Conservation (phyloP, 2,797 vertebrate genomes). For the Chloroceryle amazona region DNA sequence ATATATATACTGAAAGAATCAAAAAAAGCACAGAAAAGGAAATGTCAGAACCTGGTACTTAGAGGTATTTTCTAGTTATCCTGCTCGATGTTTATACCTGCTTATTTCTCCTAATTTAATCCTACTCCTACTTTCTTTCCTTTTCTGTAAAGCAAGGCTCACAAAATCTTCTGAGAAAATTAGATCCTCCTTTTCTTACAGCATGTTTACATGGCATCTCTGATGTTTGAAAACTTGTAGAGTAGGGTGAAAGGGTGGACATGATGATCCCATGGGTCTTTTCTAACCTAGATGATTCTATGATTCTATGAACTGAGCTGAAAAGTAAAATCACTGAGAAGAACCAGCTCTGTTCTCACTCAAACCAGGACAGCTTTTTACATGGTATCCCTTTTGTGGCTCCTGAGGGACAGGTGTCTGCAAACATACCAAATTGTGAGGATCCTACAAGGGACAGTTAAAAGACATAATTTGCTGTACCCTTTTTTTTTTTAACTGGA, state of each 20-base stretch:
- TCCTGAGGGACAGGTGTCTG: not conserved
- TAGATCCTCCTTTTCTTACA: not conserved
- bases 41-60: not conserved
- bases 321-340: too few species aligned
- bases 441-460: not conserved
- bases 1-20: not conserved
- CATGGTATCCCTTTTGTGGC: not conserved
- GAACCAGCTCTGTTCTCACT: too few species aligned
- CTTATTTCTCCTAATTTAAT: not conserved
- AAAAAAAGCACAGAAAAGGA: not conserved
- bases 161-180: not conserved
- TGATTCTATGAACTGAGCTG: too few species aligned
- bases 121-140: not conserved
- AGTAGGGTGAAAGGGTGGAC: too few species aligned
- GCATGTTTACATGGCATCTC: not conserved
- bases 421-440: not conserved
- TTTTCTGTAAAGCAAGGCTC: not conserved
- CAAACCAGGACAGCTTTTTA: not conserved
- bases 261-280: too few species aligned
- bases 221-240: not conserved
- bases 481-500: not conserved
- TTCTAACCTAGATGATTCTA: too few species aligned
- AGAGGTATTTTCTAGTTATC: not conserved
- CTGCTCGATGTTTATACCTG: not conserved
- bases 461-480: rapidly evolving